A percentile compares a stretch with the other conserved stretches of the same genome.
Conservation (phyloP, 2,888 invertebrate genomes). For the Automeris io region DNA sequence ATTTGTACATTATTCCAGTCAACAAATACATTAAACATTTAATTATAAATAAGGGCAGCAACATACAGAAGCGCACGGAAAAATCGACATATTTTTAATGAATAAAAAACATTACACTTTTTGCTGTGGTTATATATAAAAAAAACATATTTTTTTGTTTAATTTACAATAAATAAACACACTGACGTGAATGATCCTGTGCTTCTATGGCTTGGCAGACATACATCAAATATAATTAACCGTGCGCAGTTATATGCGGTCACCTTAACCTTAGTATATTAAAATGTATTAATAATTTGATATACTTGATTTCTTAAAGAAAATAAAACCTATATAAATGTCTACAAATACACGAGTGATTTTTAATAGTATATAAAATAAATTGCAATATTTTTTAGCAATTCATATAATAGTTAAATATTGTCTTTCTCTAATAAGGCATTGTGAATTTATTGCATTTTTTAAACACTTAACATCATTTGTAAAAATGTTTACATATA, state of each 20-base stretch:
- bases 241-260: not conserved
- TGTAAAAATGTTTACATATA: too few relatives aligned
- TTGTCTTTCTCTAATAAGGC: constrained; percentile 49
- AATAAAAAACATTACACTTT: too few relatives aligned
- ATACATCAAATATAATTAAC: too few relatives aligned
- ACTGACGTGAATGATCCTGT: too few relatives aligned
- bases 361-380: constrained; percentile 18
- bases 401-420: constrained; percentile 20
- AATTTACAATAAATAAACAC: too few relatives aligned
- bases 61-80: not conserved
- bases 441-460: constrained; percentile 21
- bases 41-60: not conserved
- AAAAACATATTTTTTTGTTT: too few relatives aligned
- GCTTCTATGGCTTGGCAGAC: too few relatives aligned
- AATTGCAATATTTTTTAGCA: constrained; percentile 13
- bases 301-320: not conserved
- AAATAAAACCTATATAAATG: not conserved
- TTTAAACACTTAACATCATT: too few relatives aligned
- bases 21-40: not conserved
- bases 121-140: too few relatives aligned
- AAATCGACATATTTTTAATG: too few relatives aligned
- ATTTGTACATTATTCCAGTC: constrained; percentile 26
- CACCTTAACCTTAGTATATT: not conserved
- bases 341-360: constrained; percentile 5
- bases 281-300: not conserved